phyloP scores from a whole-genome alignment of 2,113 vertebrate species.

The Girardinichthys multiradiatus region DNA sequence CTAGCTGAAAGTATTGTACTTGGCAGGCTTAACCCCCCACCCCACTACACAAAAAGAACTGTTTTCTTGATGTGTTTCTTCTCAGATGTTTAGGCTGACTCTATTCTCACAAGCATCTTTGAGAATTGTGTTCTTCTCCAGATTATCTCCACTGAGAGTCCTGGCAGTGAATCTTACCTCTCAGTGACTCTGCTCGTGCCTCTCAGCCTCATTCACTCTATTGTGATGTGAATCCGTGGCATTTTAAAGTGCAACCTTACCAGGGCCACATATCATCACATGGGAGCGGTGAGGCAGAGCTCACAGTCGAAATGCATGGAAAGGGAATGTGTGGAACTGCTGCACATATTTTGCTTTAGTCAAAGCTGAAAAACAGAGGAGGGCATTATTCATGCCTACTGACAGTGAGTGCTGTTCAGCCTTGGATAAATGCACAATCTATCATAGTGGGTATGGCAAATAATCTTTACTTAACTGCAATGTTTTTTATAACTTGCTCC shows the following conservation, averaged over 20 bases:
- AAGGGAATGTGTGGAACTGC: conserved; percentile 32
- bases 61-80: conserved; percentile 37
- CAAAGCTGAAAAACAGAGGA: not conserved
- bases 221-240: conserved; percentile 48
- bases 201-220: conserved; percentile 13
- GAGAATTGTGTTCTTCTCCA: conserved; percentile 22
- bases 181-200: conserved; percentile 35
- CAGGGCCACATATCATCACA: conserved; percentile 26
- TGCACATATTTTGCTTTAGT: conserved; percentile 12
- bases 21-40: not conserved
- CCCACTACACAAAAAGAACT: no score
- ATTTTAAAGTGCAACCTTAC: conserved; percentile 26
- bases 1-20: not conserved
- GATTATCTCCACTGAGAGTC: conserved; percentile 28
- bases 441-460: not conserved
- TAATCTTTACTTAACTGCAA: not conserved
- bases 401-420: not conserved
- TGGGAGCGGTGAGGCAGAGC: not conserved
- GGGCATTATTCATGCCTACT: not conserved
- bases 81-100: conserved; percentile 34
- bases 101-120: conserved; percentile 43
- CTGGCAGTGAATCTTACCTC: conserved; percentile 33
- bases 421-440: not conserved
- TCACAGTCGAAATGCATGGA: not conserved
- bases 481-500: not conserved